A percentile compares a stretch with the other conserved stretches of the same genome.
Conservation (phyloP, 2,888 invertebrate species). For the Zhuqinia jingwanae region DNA sequence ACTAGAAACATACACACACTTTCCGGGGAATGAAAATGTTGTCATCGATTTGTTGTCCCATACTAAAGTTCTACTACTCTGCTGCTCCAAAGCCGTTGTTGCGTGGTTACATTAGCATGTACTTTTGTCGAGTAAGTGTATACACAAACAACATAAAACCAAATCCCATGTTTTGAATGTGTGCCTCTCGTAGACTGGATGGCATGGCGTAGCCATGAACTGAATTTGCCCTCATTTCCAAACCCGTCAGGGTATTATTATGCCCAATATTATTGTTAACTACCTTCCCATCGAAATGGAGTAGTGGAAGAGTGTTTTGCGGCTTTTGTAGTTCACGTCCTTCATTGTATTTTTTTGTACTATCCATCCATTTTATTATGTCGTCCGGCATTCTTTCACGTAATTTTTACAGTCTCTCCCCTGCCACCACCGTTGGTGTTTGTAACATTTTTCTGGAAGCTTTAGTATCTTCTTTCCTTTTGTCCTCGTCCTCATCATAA, state of each 20-base stretch:
- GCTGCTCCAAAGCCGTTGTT: no score
- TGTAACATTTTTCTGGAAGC: constrained; percentile 40
- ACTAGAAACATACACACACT: background rate
- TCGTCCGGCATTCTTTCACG: constrained; percentile 24
- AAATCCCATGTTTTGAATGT: background rate
- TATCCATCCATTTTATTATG: background rate
- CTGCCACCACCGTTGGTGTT: background rate
- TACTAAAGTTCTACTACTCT: background rate
- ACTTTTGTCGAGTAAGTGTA: no score
- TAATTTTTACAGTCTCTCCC: background rate
- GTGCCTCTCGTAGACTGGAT: background rate
- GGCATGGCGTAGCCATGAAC: constrained; percentile 52
- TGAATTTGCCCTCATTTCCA: constrained; percentile 63
- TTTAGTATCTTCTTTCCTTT: constrained; percentile 39
- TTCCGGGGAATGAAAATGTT: constrained; percentile 39
- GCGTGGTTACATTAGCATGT: no score
- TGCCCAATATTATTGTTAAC: constrained; percentile 23
- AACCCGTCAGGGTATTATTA: constrained; percentile 46
- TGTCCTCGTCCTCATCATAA: background rate
- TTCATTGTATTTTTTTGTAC: background rate
- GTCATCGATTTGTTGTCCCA: constrained; percentile 28
- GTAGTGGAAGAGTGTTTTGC: constrained; percentile 6
- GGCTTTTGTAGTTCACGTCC: constrained; percentile 11
- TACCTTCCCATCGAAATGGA: background rate
- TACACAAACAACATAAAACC: background rate